Evolutionary conservation across 2,113 vertebrate genomes (phyloP).

Genomic region (Rissa tridactyla): DNA sequence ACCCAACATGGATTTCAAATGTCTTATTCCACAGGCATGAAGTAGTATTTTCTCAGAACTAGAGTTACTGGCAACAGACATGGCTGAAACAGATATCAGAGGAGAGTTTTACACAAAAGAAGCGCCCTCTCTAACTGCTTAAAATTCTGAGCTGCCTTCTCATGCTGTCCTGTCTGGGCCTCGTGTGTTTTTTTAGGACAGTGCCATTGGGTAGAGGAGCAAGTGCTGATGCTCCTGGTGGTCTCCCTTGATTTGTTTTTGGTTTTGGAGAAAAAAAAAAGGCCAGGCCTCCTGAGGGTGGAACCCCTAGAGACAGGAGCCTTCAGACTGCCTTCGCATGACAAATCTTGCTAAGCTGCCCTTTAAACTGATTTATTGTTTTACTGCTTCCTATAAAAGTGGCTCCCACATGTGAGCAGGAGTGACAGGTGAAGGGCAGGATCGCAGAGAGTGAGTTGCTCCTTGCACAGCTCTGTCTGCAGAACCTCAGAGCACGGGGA

Average conservation of each 20-base stretch:
- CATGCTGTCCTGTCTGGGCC: not conserved
- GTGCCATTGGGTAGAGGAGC: not conserved
- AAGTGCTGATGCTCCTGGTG: not conserved
- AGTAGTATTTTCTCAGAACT: not conserved
- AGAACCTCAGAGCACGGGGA: not conserved
- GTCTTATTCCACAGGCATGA: not conserved
- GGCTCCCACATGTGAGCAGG: conserved; percentile 45
- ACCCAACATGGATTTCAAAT: not conserved
- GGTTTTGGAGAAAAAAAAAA: not conserved
- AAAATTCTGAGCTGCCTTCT: not conserved
- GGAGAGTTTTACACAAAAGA: not conserved
- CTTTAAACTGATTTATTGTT: conserved; percentile 79
- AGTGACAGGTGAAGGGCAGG: conserved; percentile 16
- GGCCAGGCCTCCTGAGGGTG: not conserved
- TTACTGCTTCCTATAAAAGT: conserved; percentile 76
- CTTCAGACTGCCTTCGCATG: conserved; percentile 1
- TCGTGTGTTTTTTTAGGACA: not conserved
- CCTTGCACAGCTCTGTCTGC: fast-evolving
- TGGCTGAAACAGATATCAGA: not conserved
- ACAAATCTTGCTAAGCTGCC: conserved; percentile 60
- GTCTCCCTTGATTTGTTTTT: not conserved
- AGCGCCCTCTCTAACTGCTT: not conserved
- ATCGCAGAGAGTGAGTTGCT: not conserved
- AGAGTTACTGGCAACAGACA: not conserved
- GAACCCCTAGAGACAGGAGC: not conserved